Conservation (phyloP, 2,113 vertebrate species). For the Onychostruthus taczanowskii region DNA sequence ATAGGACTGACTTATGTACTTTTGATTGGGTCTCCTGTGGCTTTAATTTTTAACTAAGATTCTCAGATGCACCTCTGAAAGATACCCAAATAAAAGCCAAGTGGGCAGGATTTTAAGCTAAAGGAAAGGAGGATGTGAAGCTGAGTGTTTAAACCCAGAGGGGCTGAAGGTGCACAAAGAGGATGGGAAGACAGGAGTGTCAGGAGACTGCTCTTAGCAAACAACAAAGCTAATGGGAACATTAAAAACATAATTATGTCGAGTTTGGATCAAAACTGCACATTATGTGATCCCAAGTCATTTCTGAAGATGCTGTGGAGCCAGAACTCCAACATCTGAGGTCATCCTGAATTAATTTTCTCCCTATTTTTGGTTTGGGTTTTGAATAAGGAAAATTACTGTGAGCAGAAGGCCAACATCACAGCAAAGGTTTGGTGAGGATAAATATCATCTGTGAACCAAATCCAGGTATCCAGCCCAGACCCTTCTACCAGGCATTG, state of each 20-base stretch:
- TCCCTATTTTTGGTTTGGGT: not conserved
- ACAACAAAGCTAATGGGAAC: not conserved
- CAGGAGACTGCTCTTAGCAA: not conserved
- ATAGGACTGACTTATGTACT: not conserved
- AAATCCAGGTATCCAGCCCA: not conserved
- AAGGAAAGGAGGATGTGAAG: not conserved
- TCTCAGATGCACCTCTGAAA: not conserved
- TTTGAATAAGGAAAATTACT: not conserved
- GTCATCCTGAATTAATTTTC: not conserved
- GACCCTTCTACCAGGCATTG: not conserved
- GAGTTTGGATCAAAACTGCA: not conserved
- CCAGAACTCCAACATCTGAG: not conserved
- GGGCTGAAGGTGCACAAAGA: not conserved
- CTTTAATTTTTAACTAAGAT: not conserved
- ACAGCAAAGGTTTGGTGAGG: not conserved
- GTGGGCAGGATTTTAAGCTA: not conserved
- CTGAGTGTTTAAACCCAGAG: not conserved
- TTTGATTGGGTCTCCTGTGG: not conserved
- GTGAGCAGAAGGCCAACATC: not conserved
- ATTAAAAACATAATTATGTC: not conserved
- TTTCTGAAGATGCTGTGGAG: not conserved
- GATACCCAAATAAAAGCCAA: not conserved
- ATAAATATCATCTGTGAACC: not conserved
- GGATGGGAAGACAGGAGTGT: not conserved
- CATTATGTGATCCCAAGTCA: accelerated